Evolutionary conservation across 2,888 invertebrate genomes (phyloP), one percentile per base, ranked within the genome.

Genomic region (Eupithecia abbreviata): DNA sequence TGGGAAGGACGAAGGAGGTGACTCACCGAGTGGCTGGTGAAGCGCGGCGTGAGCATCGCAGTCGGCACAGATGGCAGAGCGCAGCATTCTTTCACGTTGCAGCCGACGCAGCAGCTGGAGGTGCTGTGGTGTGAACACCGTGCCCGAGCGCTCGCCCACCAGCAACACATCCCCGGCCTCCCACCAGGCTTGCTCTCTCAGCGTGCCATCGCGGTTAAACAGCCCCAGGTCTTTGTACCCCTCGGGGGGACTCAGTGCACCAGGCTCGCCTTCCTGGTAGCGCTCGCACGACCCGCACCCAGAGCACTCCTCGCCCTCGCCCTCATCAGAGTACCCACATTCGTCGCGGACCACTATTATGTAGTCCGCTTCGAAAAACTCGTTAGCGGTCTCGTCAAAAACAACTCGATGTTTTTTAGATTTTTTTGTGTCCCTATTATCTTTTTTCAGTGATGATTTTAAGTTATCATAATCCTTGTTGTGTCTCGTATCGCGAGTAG

Each of bases 291-390:
- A 89, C 43, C 93, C 94, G 80, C 94, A 94, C 85, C 96, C 96
- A 41, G 96, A 96, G 89, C 97, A 97, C 76, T 97, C 96, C 80
- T 97, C 97, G 85, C 96, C 96, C 85, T 97, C 97, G 85, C 97
- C 98, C 87, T 98, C 98, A 86, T 98, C 98, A 77, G 97, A 98
- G 87, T 97, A 97, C 12, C 92, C 93, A 88, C 98, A 98, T 90
- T 98, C 98, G 89, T 98, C 98, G 79, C 98, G 96, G 81, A 98
- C 98, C 80, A 98, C 96, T 85, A 98, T 98, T 87, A 98, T 98
- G 88, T 98, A 98, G 93, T 98, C 98, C 73, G 98, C 98, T 85
- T 98, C 98, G 90, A 98, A 98, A 93, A 98, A 98, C 90, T 98
- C 98, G 93, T 98, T 98, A 74, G 97, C 96, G 86, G 97, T 97